A percentile compares a stretch with the other conserved stretches of the same genome.
Conservation (phyloP, 2,888 invertebrate species). For the Agriopis marginaria region DNA sequence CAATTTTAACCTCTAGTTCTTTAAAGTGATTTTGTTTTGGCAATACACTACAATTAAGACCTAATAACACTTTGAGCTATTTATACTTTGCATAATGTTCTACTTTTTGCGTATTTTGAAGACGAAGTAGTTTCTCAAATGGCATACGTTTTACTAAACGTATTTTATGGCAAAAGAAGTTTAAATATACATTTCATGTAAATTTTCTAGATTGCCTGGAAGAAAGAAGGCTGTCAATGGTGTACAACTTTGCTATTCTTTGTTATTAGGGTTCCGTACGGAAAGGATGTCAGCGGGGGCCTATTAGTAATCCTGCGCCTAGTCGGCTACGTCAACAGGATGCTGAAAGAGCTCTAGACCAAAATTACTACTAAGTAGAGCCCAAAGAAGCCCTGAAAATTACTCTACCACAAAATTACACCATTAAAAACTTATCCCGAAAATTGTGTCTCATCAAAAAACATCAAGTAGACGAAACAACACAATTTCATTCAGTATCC, state of each 20-base stretch:
- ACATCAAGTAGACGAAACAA: conserved; percentile 39
- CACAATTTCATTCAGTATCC: conserved; percentile 42
- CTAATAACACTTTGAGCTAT: conserved; percentile 25
- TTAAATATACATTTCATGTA: conserved; percentile 1
- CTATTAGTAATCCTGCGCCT: no score
- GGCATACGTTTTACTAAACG: conserved; percentile 9
- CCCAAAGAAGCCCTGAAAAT: background rate
- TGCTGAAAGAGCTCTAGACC: no score
- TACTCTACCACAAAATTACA: conserved; percentile 13
- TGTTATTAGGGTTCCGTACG: no score
- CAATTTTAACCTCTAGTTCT: conserved; percentile 28
- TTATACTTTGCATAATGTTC: conserved; percentile 35
- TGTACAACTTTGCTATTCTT: no score
- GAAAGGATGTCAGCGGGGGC: no score
- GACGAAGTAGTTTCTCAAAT: conserved; percentile 19
- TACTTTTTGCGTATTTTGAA: conserved; percentile 29
- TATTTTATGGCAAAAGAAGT: conserved; percentile 5
- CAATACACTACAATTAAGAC: conserved; percentile 31
- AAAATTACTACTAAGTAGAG: no score
- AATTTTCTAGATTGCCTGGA: no score
- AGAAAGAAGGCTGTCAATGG: no score
- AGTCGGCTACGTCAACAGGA: no score
- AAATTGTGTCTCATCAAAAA: conserved; percentile 36
- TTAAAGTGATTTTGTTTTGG: conserved; percentile 33
- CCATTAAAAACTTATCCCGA: conserved; percentile 24